Percentiles rank a stretch among this genome's conserved stretches.
Evolutionary conservation across 2,113 vertebrate species (phyloP).

Genomic region (Columba livia): DNA sequence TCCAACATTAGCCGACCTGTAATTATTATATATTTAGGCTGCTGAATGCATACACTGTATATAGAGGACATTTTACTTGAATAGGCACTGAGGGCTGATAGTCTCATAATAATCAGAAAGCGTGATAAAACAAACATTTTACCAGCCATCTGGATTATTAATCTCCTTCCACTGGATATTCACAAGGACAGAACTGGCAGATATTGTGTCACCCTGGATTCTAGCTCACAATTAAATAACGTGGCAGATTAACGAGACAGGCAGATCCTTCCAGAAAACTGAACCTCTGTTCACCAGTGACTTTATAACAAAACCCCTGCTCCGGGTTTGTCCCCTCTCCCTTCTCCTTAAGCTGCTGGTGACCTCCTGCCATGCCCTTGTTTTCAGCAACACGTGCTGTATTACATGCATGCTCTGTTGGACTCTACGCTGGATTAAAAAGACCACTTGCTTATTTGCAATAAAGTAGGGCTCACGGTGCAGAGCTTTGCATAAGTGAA

Average conservation of each 20-base stretch:
- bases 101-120: background rate
- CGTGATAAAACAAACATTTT: slow-evolving; percentile 1
- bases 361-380: background rate
- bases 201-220: background rate
- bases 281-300: background rate
- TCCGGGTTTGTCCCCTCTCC: background rate
- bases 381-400: background rate
- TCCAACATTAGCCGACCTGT: slow-evolving; percentile 10
- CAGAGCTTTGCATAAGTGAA: background rate
- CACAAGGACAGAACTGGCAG: background rate
- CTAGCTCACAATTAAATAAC: background rate
- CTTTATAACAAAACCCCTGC: background rate
- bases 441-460: background rate
- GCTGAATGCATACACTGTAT: background rate
- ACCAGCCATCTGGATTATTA: slow-evolving; percentile 6
- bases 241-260: background rate
- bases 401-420: background rate
- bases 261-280: background rate
- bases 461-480: background rate
- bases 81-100: background rate
- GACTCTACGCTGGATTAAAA: background rate
- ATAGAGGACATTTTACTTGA: background rate
- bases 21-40: background rate
- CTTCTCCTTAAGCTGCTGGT: background rate
- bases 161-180: background rate